phyloP scores from a whole-genome alignment of 2,113 vertebrate genomes.

The Notechis scutatus region DNA sequence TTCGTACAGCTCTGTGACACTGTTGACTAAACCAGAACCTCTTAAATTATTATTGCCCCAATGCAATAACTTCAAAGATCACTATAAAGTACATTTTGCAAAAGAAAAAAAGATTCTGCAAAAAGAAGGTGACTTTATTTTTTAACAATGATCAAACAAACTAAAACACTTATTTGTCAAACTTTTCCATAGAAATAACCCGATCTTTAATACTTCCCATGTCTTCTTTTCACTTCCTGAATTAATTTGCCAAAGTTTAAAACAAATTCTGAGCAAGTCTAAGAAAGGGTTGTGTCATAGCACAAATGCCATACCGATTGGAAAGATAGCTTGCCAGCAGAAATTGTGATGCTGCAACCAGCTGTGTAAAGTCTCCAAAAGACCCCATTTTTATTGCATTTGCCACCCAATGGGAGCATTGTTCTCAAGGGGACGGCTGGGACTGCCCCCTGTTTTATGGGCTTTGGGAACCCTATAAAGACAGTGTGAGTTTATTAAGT shows the following conservation, averaged over 20 bases:
- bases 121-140: neutral
- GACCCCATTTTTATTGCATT: slow-evolving; percentile 23
- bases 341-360: neutral
- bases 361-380: slow-evolving; percentile 8
- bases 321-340: neutral
- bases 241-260: slow-evolving; percentile 1
- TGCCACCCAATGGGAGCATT: slow-evolving; percentile 25
- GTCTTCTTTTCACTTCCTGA: neutral
- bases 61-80: neutral
- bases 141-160: neutral
- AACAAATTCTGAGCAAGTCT: neutral
- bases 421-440: neutral
- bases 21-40: neutral
- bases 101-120: neutral
- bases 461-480: slow-evolving; percentile 19
- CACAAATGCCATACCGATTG: neutral
- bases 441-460: slow-evolving; percentile 29
- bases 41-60: slow-evolving; percentile 3
- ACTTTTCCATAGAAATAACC: neutral
- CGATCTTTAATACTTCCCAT: neutral
- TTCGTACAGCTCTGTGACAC: neutral
- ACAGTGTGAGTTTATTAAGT: slow-evolving; percentile 15
- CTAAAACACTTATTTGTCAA: neutral
- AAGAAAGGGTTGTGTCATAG: neutral
- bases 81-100: neutral